Percentiles rank a stretch among this genome's conserved stretches.
Conservation (phyloP, 2,113 vertebrate species). For the Grantiella picta region DNA sequence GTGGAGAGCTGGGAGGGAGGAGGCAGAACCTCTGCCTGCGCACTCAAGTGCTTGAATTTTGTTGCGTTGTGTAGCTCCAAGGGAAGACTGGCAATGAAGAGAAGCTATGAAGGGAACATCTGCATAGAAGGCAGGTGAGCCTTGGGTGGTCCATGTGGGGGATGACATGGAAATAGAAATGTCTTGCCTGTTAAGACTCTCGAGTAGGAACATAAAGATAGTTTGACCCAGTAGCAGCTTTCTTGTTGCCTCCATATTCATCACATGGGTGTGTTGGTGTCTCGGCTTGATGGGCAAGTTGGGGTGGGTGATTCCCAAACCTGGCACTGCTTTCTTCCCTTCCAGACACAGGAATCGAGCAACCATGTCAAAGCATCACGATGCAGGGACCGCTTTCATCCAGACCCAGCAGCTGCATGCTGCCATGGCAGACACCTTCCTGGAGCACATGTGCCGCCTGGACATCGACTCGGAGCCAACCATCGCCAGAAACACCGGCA, state of each 20-base stretch:
- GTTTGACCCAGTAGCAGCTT: conserved; percentile 40
- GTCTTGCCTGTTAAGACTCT: conserved; percentile 45
- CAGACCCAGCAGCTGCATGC: conserved; percentile 92
- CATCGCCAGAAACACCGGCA: conserved; percentile 92
- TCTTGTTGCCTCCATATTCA: conserved; percentile 29
- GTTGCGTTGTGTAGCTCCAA: conserved; percentile 64
- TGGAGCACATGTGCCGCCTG: conserved; percentile 96
- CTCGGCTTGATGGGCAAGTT: neutral
- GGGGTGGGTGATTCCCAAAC: neutral
- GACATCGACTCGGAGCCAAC: conserved; percentile 94
- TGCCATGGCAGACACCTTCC: conserved; percentile 91
- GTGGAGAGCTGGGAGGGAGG: conserved; percentile 28
- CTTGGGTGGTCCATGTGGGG: conserved; percentile 16
- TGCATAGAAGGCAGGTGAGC: conserved; percentile 66
- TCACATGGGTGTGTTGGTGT: conserved; percentile 28
- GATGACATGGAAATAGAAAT: conserved; percentile 11
- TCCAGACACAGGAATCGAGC: conserved; percentile 26
- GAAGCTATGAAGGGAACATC: conserved; percentile 69
- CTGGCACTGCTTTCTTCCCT: neutral
- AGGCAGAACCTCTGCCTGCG: conserved; percentile 32
- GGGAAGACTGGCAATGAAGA: conserved; percentile 69
- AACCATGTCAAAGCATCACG: conserved; percentile 79
- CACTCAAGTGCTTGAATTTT: conserved; percentile 64
- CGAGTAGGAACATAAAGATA: conserved; percentile 44
- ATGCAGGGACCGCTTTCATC: conserved; percentile 82